Conservation (phyloP, 64 coral and sea anemone genomes). For the Platygyra sinensis region DNA sequence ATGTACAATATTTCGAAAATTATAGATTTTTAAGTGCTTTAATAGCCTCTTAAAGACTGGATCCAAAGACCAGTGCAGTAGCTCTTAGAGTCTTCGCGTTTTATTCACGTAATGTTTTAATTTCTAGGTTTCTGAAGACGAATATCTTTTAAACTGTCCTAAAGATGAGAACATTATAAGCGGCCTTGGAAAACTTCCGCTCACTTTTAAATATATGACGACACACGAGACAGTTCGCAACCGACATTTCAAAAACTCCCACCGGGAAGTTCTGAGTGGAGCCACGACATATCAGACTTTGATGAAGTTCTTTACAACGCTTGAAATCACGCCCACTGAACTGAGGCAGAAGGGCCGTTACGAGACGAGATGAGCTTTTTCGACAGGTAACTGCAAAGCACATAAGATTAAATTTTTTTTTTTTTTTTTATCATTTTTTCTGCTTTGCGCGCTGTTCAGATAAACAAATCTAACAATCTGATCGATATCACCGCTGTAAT, state of each 20-base stretch:
- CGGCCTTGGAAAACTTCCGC: conserved; percentile 78
- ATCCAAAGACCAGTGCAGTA: no score
- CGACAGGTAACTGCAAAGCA: conserved; percentile 40
- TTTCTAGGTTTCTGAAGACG: conserved; percentile 37
- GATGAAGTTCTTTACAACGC: conserved; percentile 75
- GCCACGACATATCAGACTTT: conserved; percentile 45
- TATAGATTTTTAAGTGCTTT: no score
- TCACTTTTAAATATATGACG: conserved; percentile 49
- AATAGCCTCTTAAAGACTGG: no score
- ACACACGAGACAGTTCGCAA: not conserved
- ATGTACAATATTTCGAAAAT: no score
- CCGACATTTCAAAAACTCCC: conserved; percentile 52
- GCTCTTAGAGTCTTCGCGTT: no score
- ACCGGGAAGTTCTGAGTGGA: conserved; percentile 61
- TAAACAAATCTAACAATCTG: no score
- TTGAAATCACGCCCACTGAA: conserved; percentile 43
- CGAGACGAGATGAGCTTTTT: conserved; percentile 55
- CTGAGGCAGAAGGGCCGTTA: conserved; percentile 43
- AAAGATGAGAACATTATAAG: conserved; percentile 21
- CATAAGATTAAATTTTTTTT: not conserved
- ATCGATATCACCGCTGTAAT: no score
- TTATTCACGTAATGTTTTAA: no score
- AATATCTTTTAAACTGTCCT: conserved; percentile 46
- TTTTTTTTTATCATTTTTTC: no score
- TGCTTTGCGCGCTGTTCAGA: no score